A percentile compares a stretch with the other conserved stretches of the same genome.
Conservation (phyloP, 2,113 vertebrate species). For the Orycteropus afer region DNA sequence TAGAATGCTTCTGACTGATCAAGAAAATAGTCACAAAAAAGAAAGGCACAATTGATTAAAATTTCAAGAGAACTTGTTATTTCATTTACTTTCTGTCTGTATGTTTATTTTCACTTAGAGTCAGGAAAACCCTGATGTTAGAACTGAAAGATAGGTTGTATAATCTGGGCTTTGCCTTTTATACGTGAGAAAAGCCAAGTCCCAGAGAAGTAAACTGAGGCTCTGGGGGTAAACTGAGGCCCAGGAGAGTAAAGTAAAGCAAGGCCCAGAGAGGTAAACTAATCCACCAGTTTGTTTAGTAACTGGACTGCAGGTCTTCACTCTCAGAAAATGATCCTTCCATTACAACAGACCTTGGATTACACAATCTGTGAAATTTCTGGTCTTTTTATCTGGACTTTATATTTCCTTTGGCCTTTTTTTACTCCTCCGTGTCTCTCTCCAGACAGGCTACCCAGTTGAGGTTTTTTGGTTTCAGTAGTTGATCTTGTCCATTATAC, state of each 20-base stretch:
- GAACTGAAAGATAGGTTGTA: not conserved
- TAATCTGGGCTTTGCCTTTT: not conserved
- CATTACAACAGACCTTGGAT: not conserved
- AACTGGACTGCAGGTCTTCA: not conserved
- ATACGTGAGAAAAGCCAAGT: not conserved
- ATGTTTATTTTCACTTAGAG: conserved; percentile 13
- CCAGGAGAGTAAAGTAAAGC: not conserved
- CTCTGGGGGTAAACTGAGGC: not conserved
- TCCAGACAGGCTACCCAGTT: not conserved
- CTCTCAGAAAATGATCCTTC: not conserved
- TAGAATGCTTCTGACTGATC: not conserved
- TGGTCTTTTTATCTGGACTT: not conserved
- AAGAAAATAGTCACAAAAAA: not conserved
- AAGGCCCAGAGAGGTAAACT: not conserved
- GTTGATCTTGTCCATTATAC: not conserved
- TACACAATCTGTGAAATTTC: not conserved
- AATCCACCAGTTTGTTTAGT: not conserved
- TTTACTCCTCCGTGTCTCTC: not conserved
- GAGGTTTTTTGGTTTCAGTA: not conserved
- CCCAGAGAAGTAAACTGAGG: not conserved
- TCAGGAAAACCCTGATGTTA: not conserved
- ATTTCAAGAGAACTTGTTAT: conserved; percentile 40
- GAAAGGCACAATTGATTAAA: conserved; percentile 25
- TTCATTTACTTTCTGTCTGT: conserved; percentile 15
- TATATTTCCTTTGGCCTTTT: not conserved